Evolutionary conservation across 2,888 invertebrate genomes (phyloP).

Genomic region (Sminthurinus aureus): DNA sequence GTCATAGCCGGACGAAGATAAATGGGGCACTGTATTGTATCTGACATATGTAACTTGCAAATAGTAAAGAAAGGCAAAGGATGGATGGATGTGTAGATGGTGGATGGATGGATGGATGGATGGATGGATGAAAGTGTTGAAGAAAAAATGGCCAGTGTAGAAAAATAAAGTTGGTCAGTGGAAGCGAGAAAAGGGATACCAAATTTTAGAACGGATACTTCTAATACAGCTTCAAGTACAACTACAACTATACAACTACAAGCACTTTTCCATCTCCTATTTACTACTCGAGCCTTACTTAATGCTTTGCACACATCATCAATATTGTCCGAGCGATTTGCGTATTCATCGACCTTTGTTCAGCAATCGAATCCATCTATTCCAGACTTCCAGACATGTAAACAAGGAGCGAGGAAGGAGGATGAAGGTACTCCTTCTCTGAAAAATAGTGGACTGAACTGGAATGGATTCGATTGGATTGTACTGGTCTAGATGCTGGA

Average conservation of each 20-base stretch:
- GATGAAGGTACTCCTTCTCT: background rate
- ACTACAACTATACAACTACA: background rate
- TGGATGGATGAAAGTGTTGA: background rate
- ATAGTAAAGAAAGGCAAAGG: background rate
- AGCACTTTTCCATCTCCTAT: background rate
- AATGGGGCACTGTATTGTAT: background rate
- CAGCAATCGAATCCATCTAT: slow-evolving; percentile 6
- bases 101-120: background rate
- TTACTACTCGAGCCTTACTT: background rate
- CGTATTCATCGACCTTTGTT: slow-evolving; percentile 19
- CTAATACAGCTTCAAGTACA: too few species aligned
- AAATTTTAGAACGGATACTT: too few species aligned
- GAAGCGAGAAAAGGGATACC: background rate
- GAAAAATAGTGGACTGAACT: too few species aligned
- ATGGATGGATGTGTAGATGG: background rate
- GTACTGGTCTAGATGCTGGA: too few species aligned
- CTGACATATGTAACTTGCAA: background rate
- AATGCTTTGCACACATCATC: slow-evolving; percentile 20
- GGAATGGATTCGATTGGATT: too few species aligned
- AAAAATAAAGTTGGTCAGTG: slow-evolving; percentile 1
- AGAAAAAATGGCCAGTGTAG: background rate
- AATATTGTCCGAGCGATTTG: slow-evolving; percentile 27
- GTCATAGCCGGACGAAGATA: slow-evolving; percentile 14
- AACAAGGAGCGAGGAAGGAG: background rate
- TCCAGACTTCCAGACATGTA: slow-evolving; percentile 13